Percentiles rank a stretch among this genome's conserved stretches.
Evolutionary conservation across 2,888 invertebrate genomes (phyloP).

Genomic region (Hermodice carunculata): DNA sequence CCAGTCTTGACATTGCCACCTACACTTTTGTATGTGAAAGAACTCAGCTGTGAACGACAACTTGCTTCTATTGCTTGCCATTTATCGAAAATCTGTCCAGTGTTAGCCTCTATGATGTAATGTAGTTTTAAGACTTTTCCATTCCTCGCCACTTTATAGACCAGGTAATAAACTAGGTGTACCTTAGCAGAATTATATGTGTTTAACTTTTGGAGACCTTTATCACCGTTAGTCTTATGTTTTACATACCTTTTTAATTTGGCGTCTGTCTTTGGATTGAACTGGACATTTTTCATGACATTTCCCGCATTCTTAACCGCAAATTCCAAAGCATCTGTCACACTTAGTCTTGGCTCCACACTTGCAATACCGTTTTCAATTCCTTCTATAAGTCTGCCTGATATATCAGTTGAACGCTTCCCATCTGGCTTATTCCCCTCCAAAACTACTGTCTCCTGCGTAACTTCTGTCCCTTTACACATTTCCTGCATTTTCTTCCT

Average conservation of each 20-base stretch:
- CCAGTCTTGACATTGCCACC: slow-evolving; percentile 2
- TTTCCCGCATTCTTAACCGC: background rate
- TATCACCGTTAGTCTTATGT: no score
- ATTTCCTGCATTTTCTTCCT: slow-evolving; percentile 43
- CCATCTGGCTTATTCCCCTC: slow-evolving; percentile 24
- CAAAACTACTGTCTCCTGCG: slow-evolving; percentile 41
- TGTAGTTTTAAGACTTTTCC: background rate
- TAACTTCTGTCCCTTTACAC: slow-evolving; percentile 40
- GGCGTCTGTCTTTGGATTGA: background rate
- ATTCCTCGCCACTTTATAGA: background rate
- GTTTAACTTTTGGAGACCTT: no score
- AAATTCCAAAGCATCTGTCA: background rate
- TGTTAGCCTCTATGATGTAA: slow-evolving; percentile 9
- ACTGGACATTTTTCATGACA: background rate
- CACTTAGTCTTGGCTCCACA: background rate
- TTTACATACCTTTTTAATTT: background rate
- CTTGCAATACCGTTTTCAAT: background rate
- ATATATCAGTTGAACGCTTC: slow-evolving; percentile 36
- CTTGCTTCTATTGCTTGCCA: background rate
- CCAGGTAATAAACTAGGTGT: background rate
- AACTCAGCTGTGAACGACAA: background rate
- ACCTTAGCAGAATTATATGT: slow-evolving; percentile 24
- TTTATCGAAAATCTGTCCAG: background rate
- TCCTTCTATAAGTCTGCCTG: slow-evolving; percentile 30
- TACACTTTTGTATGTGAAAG: background rate